Evolutionary conservation across 2,888 invertebrate genomes (phyloP).

Genomic region (Blastobasis adustella): DNA sequence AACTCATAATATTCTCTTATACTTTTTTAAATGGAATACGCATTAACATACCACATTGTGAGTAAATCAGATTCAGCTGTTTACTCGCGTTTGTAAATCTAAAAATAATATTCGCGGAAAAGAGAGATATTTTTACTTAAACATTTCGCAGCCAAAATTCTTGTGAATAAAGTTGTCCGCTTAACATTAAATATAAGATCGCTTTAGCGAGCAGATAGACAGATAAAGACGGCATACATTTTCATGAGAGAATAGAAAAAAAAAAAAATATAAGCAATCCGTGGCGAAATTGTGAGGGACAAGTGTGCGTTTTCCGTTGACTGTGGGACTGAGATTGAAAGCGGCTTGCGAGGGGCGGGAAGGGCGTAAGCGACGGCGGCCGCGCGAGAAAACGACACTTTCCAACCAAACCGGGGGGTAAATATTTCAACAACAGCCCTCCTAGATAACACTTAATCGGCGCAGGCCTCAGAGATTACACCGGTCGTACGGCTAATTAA

Average conservation of each 20-base stretch:
- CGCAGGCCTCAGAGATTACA: conserved; percentile 62
- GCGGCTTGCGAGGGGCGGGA: conserved; percentile 20
- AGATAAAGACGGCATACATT: conserved; percentile 60
- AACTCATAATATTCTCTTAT: no score
- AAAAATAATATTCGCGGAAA: conserved; percentile 36
- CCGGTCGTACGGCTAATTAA: conserved; percentile 73
- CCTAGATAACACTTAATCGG: conserved; percentile 52
- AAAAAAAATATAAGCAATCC: conserved; percentile 46
- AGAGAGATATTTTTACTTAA: conserved; percentile 35
- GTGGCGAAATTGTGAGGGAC: conserved; percentile 43
- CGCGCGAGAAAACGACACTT: conserved; percentile 37
- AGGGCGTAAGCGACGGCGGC: conserved; percentile 35
- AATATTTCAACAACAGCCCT: conserved; percentile 41
- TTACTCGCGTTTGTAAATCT: conserved; percentile 35
- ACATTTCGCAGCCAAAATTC: conserved; percentile 35
- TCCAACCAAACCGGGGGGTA: conserved; percentile 32
- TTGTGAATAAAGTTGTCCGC: conserved; percentile 50
- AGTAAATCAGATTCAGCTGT: conserved; percentile 19
- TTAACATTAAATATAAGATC: conserved; percentile 63
- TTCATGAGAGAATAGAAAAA: conserved; percentile 54
- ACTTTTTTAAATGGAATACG: no score
- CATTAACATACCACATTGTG: conserved; percentile 7
- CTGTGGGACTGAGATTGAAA: conserved; percentile 43
- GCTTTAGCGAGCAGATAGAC: conserved; percentile 56
- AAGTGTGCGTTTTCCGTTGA: conserved; percentile 49